Conservation (phyloP, 2,797 vertebrate genomes). For the Heterohyrax brucei region DNA sequence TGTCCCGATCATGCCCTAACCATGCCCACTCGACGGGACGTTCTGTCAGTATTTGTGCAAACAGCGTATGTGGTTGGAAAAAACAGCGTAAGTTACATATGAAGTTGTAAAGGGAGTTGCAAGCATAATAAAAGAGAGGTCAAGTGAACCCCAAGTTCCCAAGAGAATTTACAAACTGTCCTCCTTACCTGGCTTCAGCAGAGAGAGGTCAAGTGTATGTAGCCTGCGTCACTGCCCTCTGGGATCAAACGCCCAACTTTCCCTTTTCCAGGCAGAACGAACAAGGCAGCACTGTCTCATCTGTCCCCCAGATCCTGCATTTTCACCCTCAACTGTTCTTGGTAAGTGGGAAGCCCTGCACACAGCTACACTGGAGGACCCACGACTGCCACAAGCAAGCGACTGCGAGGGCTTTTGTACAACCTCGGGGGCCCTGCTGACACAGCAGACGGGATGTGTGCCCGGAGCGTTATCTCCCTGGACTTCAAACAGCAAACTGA, state of each 20-base stretch:
- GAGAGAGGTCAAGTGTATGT: background rate
- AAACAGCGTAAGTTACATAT: background rate
- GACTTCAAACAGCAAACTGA: conserved; percentile 59
- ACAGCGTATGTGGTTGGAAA: too few species aligned
- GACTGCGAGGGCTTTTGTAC: background rate
- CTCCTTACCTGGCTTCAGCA: conserved; percentile 25
- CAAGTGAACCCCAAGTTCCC: background rate
- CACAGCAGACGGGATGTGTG: background rate
- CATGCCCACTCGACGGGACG: background rate
- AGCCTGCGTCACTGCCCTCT: background rate
- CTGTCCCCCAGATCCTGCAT: background rate
- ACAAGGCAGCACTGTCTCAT: background rate
- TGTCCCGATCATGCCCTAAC: background rate
- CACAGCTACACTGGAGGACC: background rate
- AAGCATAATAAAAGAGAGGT: background rate
- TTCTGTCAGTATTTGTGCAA: background rate
- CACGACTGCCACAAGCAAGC: background rate
- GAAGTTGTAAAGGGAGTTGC: background rate
- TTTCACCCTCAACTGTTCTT: background rate
- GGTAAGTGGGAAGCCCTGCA: background rate
- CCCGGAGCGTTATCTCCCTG: background rate
- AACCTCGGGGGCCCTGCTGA: background rate
- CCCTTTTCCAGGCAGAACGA: background rate
- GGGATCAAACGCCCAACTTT: background rate
- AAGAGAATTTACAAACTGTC: background rate